Conservation (phyloP, 2,888 invertebrate species). For the Dione juno region DNA sequence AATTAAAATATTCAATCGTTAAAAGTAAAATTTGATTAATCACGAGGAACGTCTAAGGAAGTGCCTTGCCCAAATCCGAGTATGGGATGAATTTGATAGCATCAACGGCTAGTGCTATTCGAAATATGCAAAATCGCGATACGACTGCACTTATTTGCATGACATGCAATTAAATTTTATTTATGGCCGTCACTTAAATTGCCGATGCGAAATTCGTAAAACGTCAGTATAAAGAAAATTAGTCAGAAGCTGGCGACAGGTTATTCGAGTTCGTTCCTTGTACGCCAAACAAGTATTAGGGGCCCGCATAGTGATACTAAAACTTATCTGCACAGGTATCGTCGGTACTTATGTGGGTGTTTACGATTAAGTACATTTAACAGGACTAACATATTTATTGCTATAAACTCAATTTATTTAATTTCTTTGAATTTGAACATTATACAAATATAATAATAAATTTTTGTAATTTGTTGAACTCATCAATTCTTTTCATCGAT, state of each 20-base stretch:
- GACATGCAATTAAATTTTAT: conserved; percentile 46
- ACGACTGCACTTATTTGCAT: conserved; percentile 39
- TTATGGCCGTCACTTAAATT: conserved; percentile 46
- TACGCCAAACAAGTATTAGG: conserved; percentile 60
- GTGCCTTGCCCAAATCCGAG: background rate
- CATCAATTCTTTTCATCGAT: too few relatives aligned
- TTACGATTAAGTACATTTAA: background rate
- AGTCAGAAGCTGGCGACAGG: conserved; percentile 62
- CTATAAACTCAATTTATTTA: too few relatives aligned
- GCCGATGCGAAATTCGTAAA: conserved; percentile 47
- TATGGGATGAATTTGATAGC: conserved; percentile 30
- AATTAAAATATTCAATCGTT: background rate
- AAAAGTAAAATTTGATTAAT: conserved; percentile 13
- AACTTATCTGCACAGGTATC: conserved; percentile 34
- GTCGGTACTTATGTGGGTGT: conserved; percentile 10
- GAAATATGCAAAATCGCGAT: conserved; percentile 30
- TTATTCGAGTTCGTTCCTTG: conserved; percentile 66
- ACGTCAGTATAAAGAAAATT: conserved; percentile 53
- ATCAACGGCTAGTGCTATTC: conserved; percentile 37
- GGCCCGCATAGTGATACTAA: conserved; percentile 47
- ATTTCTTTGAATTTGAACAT: too few relatives aligned
- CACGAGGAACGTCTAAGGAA: background rate
- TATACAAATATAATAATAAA: too few relatives aligned
- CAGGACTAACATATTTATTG: background rate
- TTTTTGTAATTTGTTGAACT: too few relatives aligned